Base-by-base conservation (phyloP, 2,797 vertebrate genomes). In the Cyclopterus lumpus region DNA sequence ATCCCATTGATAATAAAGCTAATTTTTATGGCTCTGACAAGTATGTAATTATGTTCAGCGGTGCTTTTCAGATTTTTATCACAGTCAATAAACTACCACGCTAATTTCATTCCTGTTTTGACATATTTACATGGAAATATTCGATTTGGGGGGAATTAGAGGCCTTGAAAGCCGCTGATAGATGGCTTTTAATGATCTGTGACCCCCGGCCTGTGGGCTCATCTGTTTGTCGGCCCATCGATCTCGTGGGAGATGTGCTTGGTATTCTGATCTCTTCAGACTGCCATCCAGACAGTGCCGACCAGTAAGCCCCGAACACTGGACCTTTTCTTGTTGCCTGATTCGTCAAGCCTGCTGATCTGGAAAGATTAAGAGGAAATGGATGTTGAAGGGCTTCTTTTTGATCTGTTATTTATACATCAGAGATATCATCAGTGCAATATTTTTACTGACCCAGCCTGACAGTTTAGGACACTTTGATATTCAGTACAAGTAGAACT, bases 121-220 rank as follows among this genome's bases (percentile, higher is more conserved):
- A 99, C 97, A 98, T 98, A 99, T 99, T 99, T 99, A 99, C 98
- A 99, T 97, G 97, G 97, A 98, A 98, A 98, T 97, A 99, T 99
- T 98, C 98, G 97, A 99, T 98, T 99, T 90, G 97, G 96, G 96
- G 96, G 97, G 97, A 98, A 98, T 99, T 99, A 99, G 96, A 96
- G 96, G 96, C 95, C 96, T 95, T 90, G 96, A 97, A 97, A 97
- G 96, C 95, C 94, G 67, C 96, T 98, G 98, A 99, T 97, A 97
- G 98, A 99, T 98, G 97, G 96, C 96, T 99, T 98, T 97, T 98
- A 99, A 99, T 98, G 97, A 99, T 98, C 97, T 98, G 97, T 99
- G 98, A 99, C 97, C 97, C 93, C 83, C 96, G 83, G 80, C 95
- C 91, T 92, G 94, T 95, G 94, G 92, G 94, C 96, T 98, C 97